Conservation (phyloP, 2,888 invertebrate species). For the Agrotis ipsilon region DNA sequence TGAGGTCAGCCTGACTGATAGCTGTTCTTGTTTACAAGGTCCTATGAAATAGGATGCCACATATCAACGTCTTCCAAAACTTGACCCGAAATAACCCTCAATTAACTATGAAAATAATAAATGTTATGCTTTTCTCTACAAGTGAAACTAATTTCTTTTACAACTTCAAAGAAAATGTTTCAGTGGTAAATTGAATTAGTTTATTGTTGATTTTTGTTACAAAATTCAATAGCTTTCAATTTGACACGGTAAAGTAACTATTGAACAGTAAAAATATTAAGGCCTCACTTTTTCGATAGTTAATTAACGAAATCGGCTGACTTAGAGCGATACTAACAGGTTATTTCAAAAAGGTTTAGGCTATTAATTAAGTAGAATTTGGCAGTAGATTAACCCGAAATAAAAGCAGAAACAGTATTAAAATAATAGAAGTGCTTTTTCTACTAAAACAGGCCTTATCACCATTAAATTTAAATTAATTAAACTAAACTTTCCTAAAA, state of each 20-base stretch:
- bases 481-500: conserved; percentile 17
- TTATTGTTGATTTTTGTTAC: conserved; percentile 19
- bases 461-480: conserved; percentile 12
- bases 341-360: conserved; percentile 7
- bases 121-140: background rate
- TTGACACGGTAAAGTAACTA: background rate
- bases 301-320: conserved; percentile 31
- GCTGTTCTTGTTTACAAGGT: conserved; percentile 75
- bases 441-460: background rate
- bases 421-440: background rate
- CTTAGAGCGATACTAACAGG: conserved; percentile 8
- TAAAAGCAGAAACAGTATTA: background rate
- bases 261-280: conserved; percentile 21
- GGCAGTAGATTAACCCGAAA: background rate
- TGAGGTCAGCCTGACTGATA: conserved; percentile 77
- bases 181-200: conserved; percentile 15
- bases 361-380: background rate
- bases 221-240: conserved; percentile 26
- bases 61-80: conserved; percentile 56
- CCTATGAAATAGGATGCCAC: conserved; percentile 59
- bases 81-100: conserved; percentile 33
- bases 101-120: conserved; percentile 31
- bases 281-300: conserved; percentile 10
- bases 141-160: conserved; percentile 10
- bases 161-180: conserved; percentile 17